phyloP scores from a whole-genome alignment of 2,888 invertebrate species.

The Agrochola litura region DNA sequence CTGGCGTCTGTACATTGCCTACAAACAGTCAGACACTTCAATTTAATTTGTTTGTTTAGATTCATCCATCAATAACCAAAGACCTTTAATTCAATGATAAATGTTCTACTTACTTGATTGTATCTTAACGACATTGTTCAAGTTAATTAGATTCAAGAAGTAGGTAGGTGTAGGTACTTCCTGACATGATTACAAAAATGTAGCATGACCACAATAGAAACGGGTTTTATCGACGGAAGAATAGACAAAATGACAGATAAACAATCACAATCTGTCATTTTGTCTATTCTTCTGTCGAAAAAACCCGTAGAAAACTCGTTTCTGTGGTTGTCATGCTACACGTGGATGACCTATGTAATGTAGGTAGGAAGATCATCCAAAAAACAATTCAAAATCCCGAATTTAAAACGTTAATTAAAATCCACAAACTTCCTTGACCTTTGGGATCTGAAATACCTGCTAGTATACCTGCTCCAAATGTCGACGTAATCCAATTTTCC shows the following conservation, averaged over 20 bases:
- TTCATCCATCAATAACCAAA: constrained; percentile 15
- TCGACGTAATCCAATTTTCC: constrained; percentile 32
- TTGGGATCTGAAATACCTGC: not conserved
- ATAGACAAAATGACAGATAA: too few relatives aligned
- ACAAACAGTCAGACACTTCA: too few relatives aligned
- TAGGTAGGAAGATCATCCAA: not conserved
- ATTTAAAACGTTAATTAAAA: constrained; percentile 10
- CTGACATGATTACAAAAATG: constrained; percentile 8
- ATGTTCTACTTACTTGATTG: constrained; percentile 20
- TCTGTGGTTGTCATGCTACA: too few relatives aligned
- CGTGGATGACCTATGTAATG: not conserved
- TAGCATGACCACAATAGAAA: too few relatives aligned
- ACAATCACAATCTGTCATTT: too few relatives aligned
- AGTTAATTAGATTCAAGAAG: constrained; percentile 21
- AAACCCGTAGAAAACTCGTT: too few relatives aligned
- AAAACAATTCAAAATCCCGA: not conserved
- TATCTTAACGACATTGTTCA: constrained; percentile 5
- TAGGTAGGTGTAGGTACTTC: not conserved
- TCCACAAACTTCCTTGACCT: constrained; percentile 10
- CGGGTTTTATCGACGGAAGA: too few relatives aligned
- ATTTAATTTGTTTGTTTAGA: too few relatives aligned
- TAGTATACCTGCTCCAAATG: constrained; percentile 10
- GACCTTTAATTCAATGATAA: constrained; percentile 10
- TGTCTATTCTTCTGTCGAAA: too few relatives aligned
- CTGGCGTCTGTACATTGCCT: too few relatives aligned